phyloP scores from a whole-genome alignment of 1,140 invertebrate genomes.

The Pogonus chalceus region DNA sequence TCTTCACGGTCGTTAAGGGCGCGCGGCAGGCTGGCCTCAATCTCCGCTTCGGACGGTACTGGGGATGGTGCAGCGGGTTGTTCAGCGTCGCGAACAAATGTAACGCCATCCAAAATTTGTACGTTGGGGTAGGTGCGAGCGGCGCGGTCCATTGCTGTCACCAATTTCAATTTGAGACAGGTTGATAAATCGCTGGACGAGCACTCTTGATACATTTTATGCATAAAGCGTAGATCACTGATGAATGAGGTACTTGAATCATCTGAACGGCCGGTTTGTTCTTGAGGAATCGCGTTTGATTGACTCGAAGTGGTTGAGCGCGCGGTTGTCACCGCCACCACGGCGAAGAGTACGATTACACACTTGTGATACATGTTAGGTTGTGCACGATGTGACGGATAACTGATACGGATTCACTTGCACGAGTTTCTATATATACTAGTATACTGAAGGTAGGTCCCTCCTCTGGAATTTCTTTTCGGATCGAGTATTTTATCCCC shows the following conservation, averaged over 20 bases:
- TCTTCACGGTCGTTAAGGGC: slow-evolving; percentile 58
- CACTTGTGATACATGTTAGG: slow-evolving; percentile 30
- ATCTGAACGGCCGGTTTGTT: slow-evolving; percentile 30
- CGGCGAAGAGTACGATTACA: slow-evolving; percentile 31
- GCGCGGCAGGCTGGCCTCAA: slow-evolving; percentile 58
- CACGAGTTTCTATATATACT: slow-evolving; percentile 32
- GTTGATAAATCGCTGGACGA: slow-evolving; percentile 54
- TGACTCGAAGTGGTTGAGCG: slow-evolving; percentile 37
- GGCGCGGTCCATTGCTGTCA: slow-evolving; percentile 59
- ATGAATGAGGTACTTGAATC: slow-evolving; percentile 34
- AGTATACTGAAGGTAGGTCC: slow-evolving; percentile 16
- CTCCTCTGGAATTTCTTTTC: slow-evolving; percentile 21
- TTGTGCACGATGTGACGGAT: slow-evolving; percentile 9
- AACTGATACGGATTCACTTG: slow-evolving; percentile 34
- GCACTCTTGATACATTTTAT: slow-evolving; percentile 65
- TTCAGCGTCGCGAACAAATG: slow-evolving; percentile 50
- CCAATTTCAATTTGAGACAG: slow-evolving; percentile 65
- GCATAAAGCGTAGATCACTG: slow-evolving; percentile 43
- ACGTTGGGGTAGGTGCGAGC: slow-evolving; percentile 50
- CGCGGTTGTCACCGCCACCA: slow-evolving; percentile 27
- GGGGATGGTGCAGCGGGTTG: slow-evolving; percentile 30
- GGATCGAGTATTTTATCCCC: slow-evolving; percentile 16
- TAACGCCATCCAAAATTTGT: slow-evolving; percentile 57
- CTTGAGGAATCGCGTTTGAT: slow-evolving; percentile 37
- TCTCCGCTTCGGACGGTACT: slow-evolving; percentile 43